Conservation (phyloP, 1,140 invertebrate genomes). For the Neuroterus valhalla region DNA sequence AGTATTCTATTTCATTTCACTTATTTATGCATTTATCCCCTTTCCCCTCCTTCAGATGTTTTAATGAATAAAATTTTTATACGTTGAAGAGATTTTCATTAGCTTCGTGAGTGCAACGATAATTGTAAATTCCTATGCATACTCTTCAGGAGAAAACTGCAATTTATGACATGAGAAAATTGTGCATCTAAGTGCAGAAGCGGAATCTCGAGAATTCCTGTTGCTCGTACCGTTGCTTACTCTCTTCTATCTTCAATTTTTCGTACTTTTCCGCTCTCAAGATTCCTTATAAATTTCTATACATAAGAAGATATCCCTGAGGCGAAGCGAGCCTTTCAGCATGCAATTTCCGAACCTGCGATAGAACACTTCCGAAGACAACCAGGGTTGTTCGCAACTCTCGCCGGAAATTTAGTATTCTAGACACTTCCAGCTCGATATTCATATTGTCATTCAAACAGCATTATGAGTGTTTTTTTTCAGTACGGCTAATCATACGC, state of each 20-base stretch:
- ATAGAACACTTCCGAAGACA: conserved; percentile 11
- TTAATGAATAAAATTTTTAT: too few species aligned
- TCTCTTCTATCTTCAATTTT: background rate
- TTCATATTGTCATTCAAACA: conserved; percentile 21
- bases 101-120: too few species aligned
- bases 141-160: too few species aligned
- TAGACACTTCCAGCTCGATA: conserved; percentile 9
- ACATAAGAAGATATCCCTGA: conserved; percentile 21
- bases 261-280: conserved; percentile 14
- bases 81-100: too few species aligned
- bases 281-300: conserved; percentile 29
- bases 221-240: background rate
- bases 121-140: too few species aligned
- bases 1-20: too few species aligned
- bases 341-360: conserved; percentile 18
- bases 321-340: conserved; percentile 28
- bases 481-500: background rate
- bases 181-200: background rate
- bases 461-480: background rate
- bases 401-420: conserved; percentile 17
- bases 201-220: background rate
- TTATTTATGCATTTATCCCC: too few species aligned
- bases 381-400: conserved; percentile 14
- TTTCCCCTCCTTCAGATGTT: too few species aligned
- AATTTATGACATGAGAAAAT: too few species aligned